A percentile compares a stretch with the other conserved stretches of the same genome.
Evolutionary conservation across 2,797 vertebrate species (phyloP).

Genomic region (Sus cebifrons): DNA sequence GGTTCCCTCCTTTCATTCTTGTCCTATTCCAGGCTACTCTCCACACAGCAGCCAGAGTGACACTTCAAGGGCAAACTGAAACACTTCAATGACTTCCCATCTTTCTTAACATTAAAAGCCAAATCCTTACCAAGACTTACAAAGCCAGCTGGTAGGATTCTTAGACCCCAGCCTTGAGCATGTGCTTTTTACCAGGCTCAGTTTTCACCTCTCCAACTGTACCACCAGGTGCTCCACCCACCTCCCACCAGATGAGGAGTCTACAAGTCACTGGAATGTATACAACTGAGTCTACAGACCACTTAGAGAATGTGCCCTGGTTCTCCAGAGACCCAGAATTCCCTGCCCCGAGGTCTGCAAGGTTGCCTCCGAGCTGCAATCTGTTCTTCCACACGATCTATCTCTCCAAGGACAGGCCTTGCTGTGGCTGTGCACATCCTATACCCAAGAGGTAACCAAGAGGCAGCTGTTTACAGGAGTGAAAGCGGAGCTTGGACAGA

Average conservation of each 20-base stretch:
- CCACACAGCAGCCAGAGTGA: not conserved
- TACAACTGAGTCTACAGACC: not conserved
- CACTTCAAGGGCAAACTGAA: constrained; percentile 19
- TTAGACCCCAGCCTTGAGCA: not conserved
- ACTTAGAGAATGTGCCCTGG: not conserved
- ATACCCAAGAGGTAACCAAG: not conserved
- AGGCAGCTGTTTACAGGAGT: not conserved
- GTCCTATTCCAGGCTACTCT: not conserved
- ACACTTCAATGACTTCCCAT: not conserved
- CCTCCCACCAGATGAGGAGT: not conserved
- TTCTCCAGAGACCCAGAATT: not conserved
- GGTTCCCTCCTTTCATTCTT: not conserved
- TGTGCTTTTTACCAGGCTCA: fast-evolving
- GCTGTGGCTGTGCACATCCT: not conserved
- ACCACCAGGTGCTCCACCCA: not conserved
- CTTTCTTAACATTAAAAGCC: not conserved
- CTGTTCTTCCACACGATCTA: not conserved
- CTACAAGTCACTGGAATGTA: not conserved
- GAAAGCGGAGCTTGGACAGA: not conserved
- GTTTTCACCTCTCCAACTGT: not conserved
- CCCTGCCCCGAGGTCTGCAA: not conserved
- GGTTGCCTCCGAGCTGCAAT: not conserved
- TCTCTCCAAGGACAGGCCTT: not conserved
- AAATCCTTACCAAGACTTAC: not conserved
- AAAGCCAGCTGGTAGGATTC: not conserved